These are phyloP conservation scores for Pachymerium ferrugineum DNA, from an alignment of 2,888 invertebrate species.

Conservation along the genomic window DNA sequence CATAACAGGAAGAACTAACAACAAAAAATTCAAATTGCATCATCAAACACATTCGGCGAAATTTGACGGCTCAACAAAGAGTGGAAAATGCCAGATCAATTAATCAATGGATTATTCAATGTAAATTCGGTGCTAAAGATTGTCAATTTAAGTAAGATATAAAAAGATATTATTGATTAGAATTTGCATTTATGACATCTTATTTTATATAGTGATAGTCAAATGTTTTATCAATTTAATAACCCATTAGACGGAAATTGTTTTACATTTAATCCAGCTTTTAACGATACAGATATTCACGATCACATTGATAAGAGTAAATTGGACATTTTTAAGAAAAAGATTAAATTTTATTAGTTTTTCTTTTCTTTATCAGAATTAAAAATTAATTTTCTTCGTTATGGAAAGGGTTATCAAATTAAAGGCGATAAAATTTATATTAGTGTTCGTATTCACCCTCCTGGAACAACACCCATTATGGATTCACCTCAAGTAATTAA, in stretches of 20 bases:
- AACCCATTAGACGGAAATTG: conserved; percentile 20
- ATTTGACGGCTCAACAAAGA: background rate
- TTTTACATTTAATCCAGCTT: background rate
- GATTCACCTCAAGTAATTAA: background rate
- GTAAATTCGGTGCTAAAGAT: no score
- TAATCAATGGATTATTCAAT: no score
- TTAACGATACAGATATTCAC: background rate
- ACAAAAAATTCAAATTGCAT: background rate
- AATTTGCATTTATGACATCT: background rate
- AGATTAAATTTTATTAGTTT: no score
- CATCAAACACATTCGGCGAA: background rate
- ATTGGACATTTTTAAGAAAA: background rate
- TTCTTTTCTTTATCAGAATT: background rate
- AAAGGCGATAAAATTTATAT: background rate
- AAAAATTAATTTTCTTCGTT: background rate
- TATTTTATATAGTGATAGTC: background rate
- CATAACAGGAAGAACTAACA: background rate
- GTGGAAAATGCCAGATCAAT: no score
- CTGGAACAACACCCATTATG: background rate
- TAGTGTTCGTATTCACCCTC: background rate
- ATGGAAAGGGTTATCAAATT: background rate
- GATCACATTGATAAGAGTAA: background rate
- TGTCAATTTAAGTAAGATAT: no score
- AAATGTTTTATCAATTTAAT: background rate
- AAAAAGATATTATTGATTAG: no score